These are phyloP conservation scores for Netelia melanura DNA, from an alignment of 2,888 invertebrate species.

Conservation along the genomic window DNA sequence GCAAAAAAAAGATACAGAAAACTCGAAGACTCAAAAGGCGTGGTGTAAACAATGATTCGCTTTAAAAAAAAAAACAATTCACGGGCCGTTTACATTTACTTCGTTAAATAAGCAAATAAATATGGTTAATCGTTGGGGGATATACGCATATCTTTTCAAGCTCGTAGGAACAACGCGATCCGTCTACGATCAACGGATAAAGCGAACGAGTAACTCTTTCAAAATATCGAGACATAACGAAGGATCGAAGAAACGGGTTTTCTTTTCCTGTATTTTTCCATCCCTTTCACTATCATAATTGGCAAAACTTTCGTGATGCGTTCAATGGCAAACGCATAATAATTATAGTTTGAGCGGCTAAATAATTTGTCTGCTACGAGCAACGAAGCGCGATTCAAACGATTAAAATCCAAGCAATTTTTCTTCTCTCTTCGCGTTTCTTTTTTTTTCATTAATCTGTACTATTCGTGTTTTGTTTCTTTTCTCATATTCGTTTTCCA, in stretches of 20 bases:
- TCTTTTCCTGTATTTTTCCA: neutral
- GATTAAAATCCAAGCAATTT: constrained; percentile 53
- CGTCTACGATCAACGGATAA: neutral
- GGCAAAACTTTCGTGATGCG: constrained; percentile 13
- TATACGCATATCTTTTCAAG: constrained; percentile 26
- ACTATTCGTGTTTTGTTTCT: constrained; percentile 15
- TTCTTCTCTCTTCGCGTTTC: constrained; percentile 28
- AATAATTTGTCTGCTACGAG: constrained; percentile 36
- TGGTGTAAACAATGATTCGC: neutral
- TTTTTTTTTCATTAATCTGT: constrained; percentile 17
- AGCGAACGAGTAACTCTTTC: constrained; percentile 16
- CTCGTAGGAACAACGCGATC: constrained; percentile 33
- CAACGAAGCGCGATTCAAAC: constrained; percentile 11
- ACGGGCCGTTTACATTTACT: constrained; percentile 23
- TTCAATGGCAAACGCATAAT: constrained; percentile 33
- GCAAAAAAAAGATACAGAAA: constrained; percentile 20
- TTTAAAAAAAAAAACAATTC: constrained; percentile 1
- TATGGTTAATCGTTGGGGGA: constrained; percentile 20
- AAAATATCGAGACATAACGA: constrained; percentile 33
- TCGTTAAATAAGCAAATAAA: constrained; percentile 58
- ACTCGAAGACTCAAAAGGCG: constrained; percentile 1
- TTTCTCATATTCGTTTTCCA: neutral
- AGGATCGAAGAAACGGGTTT: neutral
- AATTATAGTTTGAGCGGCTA: constrained; percentile 34
- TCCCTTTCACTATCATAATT: constrained; percentile 14